Base-by-base conservation (phyloP, 2,888 invertebrate genomes). In the Criorhina ranunculi region DNA sequence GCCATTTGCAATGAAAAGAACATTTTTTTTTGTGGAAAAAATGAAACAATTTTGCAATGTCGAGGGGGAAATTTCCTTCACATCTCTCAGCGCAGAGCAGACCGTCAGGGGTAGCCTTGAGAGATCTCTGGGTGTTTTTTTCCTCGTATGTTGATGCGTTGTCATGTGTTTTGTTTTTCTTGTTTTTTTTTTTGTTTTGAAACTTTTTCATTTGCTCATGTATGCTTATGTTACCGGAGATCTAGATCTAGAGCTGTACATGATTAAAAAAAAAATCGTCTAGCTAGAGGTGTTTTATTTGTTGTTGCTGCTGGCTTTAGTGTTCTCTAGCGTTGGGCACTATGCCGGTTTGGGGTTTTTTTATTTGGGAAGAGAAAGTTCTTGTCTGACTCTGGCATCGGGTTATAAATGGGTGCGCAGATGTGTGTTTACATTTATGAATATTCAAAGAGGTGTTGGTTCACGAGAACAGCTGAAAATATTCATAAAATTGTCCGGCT, bases 361-460 rank as follows among this genome's bases (percentile, higher is more conserved):
- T 42, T 62, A 35, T 62, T 66, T 8, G 37, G 33, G 17, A 44
- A 70, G 81, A 81, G 81, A 82, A 82, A 77, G 77, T 77, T 82
- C 77, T 77, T 81, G 69, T 37, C 57, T 70, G 15, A 15, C 31
- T 59, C 59, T 33, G 31, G 31, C 51, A 70, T 46, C 55, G 24
- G 62, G 62, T 55, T 44, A 64, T 55, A n/a, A n/a, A n/a, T n/a
- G 29, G 42, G 55, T 53, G 55, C 55, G 35, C 33, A 55, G 73
- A 51, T 72, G 73, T 75, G 5, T 49, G 15, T 12, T 51, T 62
- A 12, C 12, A 8, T 72, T 72, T 51, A 51, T 60, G 60, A 42
- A 73, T 53, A 62, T 53, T 49, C 33, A 62, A 40, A n/a, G 60
- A 42, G 42, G 42, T 73, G 17, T 15, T 46, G 51, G 33, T 49